Evolutionary conservation across 92 coral and sea anemone genomes (phyloP).

Genomic region (Nematostella vectensis): DNA sequence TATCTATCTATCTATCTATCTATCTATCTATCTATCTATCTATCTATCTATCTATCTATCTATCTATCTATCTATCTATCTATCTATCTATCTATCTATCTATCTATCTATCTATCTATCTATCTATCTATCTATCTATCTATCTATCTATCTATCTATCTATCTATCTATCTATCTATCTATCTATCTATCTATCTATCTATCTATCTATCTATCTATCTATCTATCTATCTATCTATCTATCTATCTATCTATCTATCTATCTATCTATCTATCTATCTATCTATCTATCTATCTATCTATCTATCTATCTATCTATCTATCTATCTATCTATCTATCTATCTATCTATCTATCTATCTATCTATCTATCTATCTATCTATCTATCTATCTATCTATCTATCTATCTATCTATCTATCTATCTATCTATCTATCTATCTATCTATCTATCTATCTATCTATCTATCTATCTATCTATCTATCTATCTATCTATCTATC

Average conservation of each 20-base stretch:
- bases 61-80: too few relatives aligned
- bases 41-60: too few relatives aligned
- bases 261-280: slow-evolving; percentile 19
- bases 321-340: slow-evolving; percentile 8
- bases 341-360: slow-evolving; percentile 8
- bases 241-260: slow-evolving; percentile 19
- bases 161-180: too few relatives aligned
- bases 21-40: too few relatives aligned
- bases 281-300: slow-evolving; percentile 6
- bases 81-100: too few relatives aligned
- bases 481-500: too few relatives aligned
- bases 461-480: slow-evolving; percentile 8
- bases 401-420: slow-evolving; percentile 8
- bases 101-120: too few relatives aligned
- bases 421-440: slow-evolving; percentile 8
- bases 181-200: slow-evolving; percentile 11
- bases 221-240: slow-evolving; percentile 19
- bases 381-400: slow-evolving; percentile 8
- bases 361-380: slow-evolving; percentile 8
- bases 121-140: too few relatives aligned
- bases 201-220: slow-evolving; percentile 19
- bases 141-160: too few relatives aligned
- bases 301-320: slow-evolving; percentile 6
- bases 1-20: too few relatives aligned
- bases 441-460: slow-evolving; percentile 8